Evolutionary conservation across 2,113 vertebrate genomes (phyloP).

Genomic region (Archilochus colubris): DNA sequence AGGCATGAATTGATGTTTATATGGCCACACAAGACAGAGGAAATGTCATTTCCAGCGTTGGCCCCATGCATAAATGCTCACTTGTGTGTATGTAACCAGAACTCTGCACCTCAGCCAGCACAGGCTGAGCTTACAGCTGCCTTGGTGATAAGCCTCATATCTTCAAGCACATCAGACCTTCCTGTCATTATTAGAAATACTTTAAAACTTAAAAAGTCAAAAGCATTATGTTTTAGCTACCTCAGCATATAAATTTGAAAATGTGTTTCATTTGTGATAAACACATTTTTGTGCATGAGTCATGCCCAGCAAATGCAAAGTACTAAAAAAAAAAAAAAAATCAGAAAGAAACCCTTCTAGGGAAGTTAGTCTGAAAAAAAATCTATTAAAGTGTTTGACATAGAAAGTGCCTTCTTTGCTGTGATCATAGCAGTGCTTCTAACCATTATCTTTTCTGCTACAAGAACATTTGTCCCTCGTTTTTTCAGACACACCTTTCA

Average conservation of each 20-base stretch:
- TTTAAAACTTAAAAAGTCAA: conserved; percentile 14
- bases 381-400: neutral
- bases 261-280: conserved; percentile 22
- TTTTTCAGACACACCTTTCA: neutral
- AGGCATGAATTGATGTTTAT: neutral
- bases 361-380: neutral
- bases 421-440: neutral
- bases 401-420: neutral
- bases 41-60: neutral
- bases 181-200: neutral
- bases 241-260: conserved; percentile 18
- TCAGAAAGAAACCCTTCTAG: neutral
- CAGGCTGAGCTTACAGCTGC: neutral
- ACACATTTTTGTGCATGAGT: neutral
- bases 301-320: neutral
- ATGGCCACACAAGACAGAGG: neutral
- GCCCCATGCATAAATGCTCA: neutral
- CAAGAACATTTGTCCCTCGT: neutral
- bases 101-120: neutral
- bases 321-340: neutral
- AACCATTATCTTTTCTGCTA: neutral
- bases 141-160: neutral
- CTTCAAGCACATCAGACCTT: conserved; percentile 17
- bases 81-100: neutral
- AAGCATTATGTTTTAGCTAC: conserved; percentile 15